A percentile compares a stretch with the other conserved stretches of the same genome.
phyloP scores from a whole-genome alignment of 2,797 vertebrate genomes.

The Diplodus sargus region DNA sequence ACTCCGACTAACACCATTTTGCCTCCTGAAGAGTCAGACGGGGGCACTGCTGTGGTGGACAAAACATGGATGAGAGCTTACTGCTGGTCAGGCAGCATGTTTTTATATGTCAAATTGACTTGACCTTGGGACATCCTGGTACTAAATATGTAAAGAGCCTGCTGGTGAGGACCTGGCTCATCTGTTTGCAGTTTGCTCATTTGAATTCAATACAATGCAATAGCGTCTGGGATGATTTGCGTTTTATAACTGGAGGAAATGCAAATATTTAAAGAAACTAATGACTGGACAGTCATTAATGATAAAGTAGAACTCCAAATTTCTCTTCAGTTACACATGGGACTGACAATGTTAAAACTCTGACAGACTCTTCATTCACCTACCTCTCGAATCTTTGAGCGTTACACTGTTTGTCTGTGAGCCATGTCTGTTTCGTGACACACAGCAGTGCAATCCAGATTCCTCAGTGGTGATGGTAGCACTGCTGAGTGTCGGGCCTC shows the following conservation, averaged over 20 bases:
- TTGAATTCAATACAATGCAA: neutral
- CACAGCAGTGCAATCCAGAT: constrained; percentile 67
- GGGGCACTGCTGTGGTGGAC: neutral
- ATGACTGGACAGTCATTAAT: neutral
- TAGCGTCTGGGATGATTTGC: neutral
- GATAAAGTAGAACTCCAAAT: too few relatives aligned
- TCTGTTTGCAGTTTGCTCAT: neutral
- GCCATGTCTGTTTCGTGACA: constrained; percentile 71
- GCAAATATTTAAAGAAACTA: too few relatives aligned
- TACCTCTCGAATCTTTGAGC: constrained; percentile 40
- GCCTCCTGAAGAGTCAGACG: constrained; percentile 5
- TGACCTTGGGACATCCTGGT: neutral
- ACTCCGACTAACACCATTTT: constrained; percentile 42
- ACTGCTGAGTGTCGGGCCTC: constrained; percentile 31
- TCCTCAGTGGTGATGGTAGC: constrained; percentile 34
- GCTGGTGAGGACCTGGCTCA: neutral
- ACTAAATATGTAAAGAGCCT: neutral
- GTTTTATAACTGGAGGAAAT: neutral
- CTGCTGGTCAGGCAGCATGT: neutral
- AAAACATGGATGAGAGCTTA: neutral
- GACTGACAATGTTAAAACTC: too few relatives aligned
- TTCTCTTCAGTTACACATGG: too few relatives aligned
- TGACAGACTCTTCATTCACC: neutral
- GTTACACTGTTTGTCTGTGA: constrained; percentile 43
- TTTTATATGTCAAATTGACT: neutral